phyloP scores from a whole-genome alignment of 2,888 invertebrate genomes.

The Apeira syringaria region DNA sequence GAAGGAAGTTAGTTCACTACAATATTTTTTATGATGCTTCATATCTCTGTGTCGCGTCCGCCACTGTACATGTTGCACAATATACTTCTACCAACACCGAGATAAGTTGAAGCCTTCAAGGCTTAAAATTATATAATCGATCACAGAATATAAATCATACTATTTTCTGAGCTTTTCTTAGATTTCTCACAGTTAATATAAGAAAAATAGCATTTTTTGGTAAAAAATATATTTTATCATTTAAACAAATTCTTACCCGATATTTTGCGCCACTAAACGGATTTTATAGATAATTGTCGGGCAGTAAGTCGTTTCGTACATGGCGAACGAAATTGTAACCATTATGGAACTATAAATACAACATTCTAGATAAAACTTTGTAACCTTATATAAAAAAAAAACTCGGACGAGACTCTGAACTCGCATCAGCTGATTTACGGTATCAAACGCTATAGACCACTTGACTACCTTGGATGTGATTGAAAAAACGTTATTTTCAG shows the following conservation, averaged over 20 bases:
- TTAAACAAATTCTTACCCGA: slow-evolving; percentile 62
- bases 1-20: too few species aligned
- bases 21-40: background rate
- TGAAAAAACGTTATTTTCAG: too few species aligned
- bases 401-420: too few species aligned
- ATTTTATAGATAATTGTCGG: slow-evolving; percentile 28
- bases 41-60: slow-evolving; percentile 8
- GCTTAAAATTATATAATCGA: slow-evolving; percentile 60
- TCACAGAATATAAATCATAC: slow-evolving; percentile 69
- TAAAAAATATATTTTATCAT: slow-evolving; percentile 65
- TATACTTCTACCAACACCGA: slow-evolving; percentile 42
- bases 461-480: too few species aligned
- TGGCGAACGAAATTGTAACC: slow-evolving; percentile 35
- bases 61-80: slow-evolving; percentile 14
- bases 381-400: too few species aligned
- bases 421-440: too few species aligned
- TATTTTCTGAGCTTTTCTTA: slow-evolving; percentile 60
- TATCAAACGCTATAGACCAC: too few species aligned
- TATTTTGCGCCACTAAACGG: slow-evolving; percentile 56
- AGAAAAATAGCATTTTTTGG: slow-evolving; percentile 76
- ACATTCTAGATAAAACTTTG: too few species aligned
- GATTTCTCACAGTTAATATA: slow-evolving; percentile 66
- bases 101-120: slow-evolving; percentile 50
- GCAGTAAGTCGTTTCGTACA: slow-evolving; percentile 33
- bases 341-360: slow-evolving; percentile 42